A percentile compares a stretch with the other conserved stretches of the same genome.
Conservation (phyloP, 1,140 invertebrate species). For the Lineus longissimus region DNA sequence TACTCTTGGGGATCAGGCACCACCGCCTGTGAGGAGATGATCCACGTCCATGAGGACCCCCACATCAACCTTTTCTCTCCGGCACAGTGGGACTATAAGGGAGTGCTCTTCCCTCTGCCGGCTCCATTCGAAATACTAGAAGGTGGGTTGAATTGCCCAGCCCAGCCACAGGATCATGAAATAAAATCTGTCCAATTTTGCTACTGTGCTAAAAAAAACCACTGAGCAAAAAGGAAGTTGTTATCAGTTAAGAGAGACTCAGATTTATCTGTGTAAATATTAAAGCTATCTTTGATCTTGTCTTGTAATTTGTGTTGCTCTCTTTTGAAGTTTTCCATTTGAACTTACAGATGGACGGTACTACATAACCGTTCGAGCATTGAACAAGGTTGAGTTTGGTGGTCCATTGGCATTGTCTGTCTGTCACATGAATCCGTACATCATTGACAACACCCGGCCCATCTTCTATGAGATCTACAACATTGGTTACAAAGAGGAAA, state of each 20-base stretch:
- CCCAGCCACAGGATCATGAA: too few species aligned
- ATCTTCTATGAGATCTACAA: slow-evolving; percentile 23
- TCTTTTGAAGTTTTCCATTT: too few species aligned
- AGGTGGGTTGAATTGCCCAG: too few species aligned
- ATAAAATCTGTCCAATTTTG: too few species aligned
- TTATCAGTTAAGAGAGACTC: too few species aligned
- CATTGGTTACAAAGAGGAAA: slow-evolving; percentile 37
- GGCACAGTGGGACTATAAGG: slow-evolving; percentile 30
- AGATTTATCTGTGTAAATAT: too few species aligned
- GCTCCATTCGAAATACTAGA: neutral
- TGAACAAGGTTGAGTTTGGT: slow-evolving; percentile 33
- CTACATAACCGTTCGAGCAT: slow-evolving; percentile 31
- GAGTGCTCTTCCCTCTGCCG: slow-evolving; percentile 18
- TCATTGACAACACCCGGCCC: slow-evolving; percentile 34
- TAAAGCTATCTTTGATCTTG: too few species aligned
- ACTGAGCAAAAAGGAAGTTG: too few species aligned
- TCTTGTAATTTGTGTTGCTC: too few species aligned
- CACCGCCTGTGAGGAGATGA: slow-evolving; percentile 23
- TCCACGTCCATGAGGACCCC: slow-evolving; percentile 31
- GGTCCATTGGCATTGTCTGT: slow-evolving; percentile 39
- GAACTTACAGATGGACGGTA: slow-evolving; percentile 31
- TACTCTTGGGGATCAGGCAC: slow-evolving; percentile 28
- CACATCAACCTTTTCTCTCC: slow-evolving; percentile 24
- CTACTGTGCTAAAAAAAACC: too few species aligned
- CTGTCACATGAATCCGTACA: slow-evolving; percentile 31